A percentile compares a stretch with the other conserved stretches of the same genome.
phyloP scores from a whole-genome alignment of 2,113 vertebrate species.

The Notiomystis cincta region DNA sequence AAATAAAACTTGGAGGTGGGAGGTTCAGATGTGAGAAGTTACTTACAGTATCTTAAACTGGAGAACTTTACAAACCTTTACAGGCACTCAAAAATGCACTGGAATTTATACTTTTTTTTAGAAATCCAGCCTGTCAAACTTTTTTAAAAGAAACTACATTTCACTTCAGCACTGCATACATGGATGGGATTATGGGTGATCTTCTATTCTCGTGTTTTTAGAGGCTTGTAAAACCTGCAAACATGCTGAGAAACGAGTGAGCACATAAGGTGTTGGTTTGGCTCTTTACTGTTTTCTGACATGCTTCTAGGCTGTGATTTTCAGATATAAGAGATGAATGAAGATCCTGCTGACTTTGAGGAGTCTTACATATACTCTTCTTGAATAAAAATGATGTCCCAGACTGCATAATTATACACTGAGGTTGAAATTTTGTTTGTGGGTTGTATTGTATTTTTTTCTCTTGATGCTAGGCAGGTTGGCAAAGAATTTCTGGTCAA shows the following conservation, averaged over 20 bases:
- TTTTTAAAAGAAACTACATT: neutral
- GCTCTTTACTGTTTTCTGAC: neutral
- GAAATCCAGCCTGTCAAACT: neutral
- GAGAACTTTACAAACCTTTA: neutral
- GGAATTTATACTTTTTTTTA: neutral
- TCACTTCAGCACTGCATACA: neutral
- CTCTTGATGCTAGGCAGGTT: neutral
- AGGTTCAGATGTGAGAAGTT: neutral
- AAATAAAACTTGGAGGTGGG: neutral
- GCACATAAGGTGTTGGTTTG: neutral
- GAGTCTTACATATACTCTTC: neutral
- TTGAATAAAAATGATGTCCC: neutral
- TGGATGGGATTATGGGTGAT: neutral
- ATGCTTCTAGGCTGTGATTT: neutral
- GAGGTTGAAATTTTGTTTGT: neutral
- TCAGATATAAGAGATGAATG: neutral
- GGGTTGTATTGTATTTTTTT: neutral
- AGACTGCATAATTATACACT: neutral
- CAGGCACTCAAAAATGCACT: neutral
- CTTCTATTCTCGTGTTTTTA: neutral
- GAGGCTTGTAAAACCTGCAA: neutral
- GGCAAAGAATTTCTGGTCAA: neutral
- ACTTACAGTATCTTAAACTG: neutral
- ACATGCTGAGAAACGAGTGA: neutral
- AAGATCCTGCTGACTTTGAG: neutral